A percentile compares a stretch with the other conserved stretches of the same genome.
phyloP scores from a whole-genome alignment of 1,140 invertebrate genomes.

The Araneus ventricosus region DNA sequence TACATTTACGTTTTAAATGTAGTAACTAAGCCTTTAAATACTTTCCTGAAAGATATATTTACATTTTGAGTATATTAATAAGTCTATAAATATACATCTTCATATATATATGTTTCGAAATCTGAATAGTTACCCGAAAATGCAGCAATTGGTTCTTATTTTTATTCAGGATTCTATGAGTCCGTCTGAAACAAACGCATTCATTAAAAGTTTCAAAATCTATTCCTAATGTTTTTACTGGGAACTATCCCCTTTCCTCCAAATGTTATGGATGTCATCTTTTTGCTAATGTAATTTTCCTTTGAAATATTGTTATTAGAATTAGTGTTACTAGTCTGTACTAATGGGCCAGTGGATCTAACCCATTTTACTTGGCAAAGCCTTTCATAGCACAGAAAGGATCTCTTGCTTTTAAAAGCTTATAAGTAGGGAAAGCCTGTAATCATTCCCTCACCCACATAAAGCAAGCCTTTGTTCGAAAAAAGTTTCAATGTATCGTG shows the following conservation, averaged over 20 bases:
- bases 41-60: too few relatives aligned
- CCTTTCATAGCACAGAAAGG: not conserved
- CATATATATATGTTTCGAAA: too few relatives aligned
- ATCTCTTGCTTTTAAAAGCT: not conserved
- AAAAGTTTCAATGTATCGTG: not conserved
- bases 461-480: not conserved
- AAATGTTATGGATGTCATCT: too few relatives aligned
- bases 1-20: too few relatives aligned
- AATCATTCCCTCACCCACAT: not conserved
- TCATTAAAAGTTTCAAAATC: not conserved
- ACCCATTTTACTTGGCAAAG: not conserved
- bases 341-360: not conserved
- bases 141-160: too few relatives aligned
- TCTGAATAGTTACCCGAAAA: too few relatives aligned
- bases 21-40: too few relatives aligned
- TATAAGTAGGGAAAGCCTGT: not conserved
- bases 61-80: too few relatives aligned
- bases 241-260: too few relatives aligned
- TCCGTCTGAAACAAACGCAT: not conserved
- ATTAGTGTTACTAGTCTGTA: not conserved
- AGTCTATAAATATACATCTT: too few relatives aligned
- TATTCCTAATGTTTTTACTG: not conserved
- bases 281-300: not conserved
- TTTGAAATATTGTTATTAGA: conserved; percentile 1
- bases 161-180: too few relatives aligned